Base-by-base conservation (phyloP, 1,140 invertebrate species). In the Hormaphis cornu region DNA sequence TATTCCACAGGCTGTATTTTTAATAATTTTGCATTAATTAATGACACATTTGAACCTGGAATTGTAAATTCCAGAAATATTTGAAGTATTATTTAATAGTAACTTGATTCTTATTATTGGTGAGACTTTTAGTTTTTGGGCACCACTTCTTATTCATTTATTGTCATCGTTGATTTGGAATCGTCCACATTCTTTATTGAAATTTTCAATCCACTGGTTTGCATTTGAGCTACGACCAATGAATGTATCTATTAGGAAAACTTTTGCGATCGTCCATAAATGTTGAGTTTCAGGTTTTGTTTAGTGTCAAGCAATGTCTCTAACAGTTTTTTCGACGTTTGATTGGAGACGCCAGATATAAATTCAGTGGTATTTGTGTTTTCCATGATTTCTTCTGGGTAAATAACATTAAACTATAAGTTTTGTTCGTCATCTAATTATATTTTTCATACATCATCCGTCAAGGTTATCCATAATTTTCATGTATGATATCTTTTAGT, bases 391-490 rank as follows among this genome's bases (percentile, higher is more conserved):
- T 61, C 58, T n/a, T 61, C 58, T 20, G 40, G 37, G 4, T 61
- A 61, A 61, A 9, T 40, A 12, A 40, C 33, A 35, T 61, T 61
- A 37, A 61, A 40, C 58, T 61, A 33, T 40, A 61, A 30, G 58
- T 40, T 61, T 40, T 61, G 30, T 24, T 61, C 58, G 10, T 61
- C 16, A 61, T 61, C 58, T 40, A 61, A 61, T 40, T 61, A 61
- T 20, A 61, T 20, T 61, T 61, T 61, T 40, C 4, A 61, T 7
- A 61, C 6, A 24, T 59, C 28, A 59, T 59, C 56, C 24, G 56
- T 61, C 26, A 61, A 61, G 6, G 58, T 37, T 40, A 61, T 61
- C 58, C 58, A 61, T 35, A 61, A 40, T 61, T 61, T 61, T 20
- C 58, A 40, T 6, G 37, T 40, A 20, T 40, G 58, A 12, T 61